Conservation (phyloP, 1,140 invertebrate species). For the Reticulitermes speratus region DNA sequence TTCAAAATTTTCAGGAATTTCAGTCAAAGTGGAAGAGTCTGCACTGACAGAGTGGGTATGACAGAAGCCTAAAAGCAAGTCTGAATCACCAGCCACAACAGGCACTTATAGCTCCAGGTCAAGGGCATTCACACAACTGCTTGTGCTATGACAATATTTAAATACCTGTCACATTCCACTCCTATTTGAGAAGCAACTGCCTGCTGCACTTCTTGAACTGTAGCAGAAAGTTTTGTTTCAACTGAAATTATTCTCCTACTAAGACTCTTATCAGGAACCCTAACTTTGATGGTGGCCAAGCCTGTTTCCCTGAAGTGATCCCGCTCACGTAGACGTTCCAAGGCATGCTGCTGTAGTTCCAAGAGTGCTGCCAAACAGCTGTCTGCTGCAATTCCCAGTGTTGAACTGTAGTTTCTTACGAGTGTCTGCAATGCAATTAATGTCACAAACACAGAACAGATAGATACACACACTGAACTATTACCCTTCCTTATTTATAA, state of each 20-base stretch:
- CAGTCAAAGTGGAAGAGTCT: no score
- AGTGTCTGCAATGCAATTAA: conserved; percentile 54
- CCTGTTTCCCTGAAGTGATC: conserved; percentile 63
- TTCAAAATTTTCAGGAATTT: no score
- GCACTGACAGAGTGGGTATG: no score
- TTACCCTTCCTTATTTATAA: background rate
- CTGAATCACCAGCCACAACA: no score
- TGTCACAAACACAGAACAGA: conserved; percentile 21
- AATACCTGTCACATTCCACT: conserved; percentile 49
- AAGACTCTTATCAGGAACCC: conserved; percentile 49
- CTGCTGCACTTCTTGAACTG: conserved; percentile 57
- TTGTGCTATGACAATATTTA: background rate
- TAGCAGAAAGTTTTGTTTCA: conserved; percentile 50
- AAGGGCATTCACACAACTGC: no score
- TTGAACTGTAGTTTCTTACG: conserved; percentile 53
- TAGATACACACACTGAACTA: background rate
- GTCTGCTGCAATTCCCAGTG: conserved; percentile 53
- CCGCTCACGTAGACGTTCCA: conserved; percentile 63
- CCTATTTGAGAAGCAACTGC: conserved; percentile 52
- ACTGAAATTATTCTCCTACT: conserved; percentile 48
- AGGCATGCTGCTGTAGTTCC: conserved; percentile 64
- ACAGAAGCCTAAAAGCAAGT: no score
- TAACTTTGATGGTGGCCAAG: conserved; percentile 60
- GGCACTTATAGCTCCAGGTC: no score
- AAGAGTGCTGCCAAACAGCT: conserved; percentile 54